Base-by-base conservation (phyloP, 2,888 invertebrate species). In the Chrysolina oricalcia region DNA sequence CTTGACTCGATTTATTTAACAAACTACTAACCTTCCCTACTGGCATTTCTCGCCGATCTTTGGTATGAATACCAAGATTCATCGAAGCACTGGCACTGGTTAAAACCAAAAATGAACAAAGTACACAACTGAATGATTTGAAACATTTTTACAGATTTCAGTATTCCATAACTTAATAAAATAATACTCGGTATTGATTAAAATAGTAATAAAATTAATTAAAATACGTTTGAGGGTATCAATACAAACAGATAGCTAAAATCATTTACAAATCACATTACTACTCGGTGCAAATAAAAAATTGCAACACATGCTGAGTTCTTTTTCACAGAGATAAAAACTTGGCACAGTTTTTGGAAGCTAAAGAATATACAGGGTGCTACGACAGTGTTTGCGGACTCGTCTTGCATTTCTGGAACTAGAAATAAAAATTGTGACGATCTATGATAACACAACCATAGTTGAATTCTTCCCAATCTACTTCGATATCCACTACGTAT, bases 1-100 rank as follows among this genome's bases (percentile, higher is more conserved):
- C n/a, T n/a, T n/a, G n/a, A n/a, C n/a, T n/a, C n/a, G n/a, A 46
- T n/a, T 13, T 6, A 46, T 46, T 13, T 11, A 8, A 59, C 1
- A 3, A 70, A 62, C 6, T 17, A 64, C 76, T 85, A 85, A 90
- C 90, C 90, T 86, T 90, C 89, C 75, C 89, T 86, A 83, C 88
- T 89, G 64, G 86, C 86, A 73, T 84, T 80, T 8, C 85, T 87
- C 3, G 85, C 84, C 50, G 82, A 84, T 74, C 86, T 86, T 81
- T 87, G 86, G 76, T 89, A 88, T 5, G 86, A 84, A 76, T 88
- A 82, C 88, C 88, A 87, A 74, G 73, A 74, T 21, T 79, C 75
- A 21, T 79, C 70, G 21, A 72, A 72, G 69, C 77, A 77, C 64
- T 19, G 10, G 72, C 73, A 80, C 46, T 76, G 40, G 70, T 64